phyloP scores from a whole-genome alignment of 2,888 invertebrate genomes.

The Anthrax anthrax region DNA sequence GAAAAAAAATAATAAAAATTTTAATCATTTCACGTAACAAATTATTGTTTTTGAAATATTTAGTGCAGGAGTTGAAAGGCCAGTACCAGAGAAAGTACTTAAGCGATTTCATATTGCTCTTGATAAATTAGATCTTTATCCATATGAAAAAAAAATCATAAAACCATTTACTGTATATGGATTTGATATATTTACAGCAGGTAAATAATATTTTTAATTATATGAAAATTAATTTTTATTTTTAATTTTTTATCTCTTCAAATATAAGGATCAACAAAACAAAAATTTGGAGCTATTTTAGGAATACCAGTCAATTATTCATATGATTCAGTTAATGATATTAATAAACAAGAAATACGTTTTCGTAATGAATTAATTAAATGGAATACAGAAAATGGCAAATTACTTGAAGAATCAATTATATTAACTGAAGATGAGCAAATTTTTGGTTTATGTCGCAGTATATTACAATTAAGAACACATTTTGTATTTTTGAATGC shows the following conservation, averaged over 20 bases:
- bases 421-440: slow-evolving; percentile 64
- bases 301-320: slow-evolving; percentile 62
- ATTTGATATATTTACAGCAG: slow-evolving; percentile 57
- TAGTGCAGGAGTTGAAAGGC: slow-evolving; percentile 46
- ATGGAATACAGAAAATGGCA: slow-evolving; percentile 49
- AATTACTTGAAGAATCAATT: slow-evolving; percentile 48
- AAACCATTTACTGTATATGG: slow-evolving; percentile 58
- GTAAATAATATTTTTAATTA: slow-evolving; percentile 28
- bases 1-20: no score
- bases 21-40: slow-evolving; percentile 2
- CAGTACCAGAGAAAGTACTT: slow-evolving; percentile 38
- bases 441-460: slow-evolving; percentile 64
- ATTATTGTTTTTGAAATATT: slow-evolving; percentile 14
- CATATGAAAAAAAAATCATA: slow-evolving; percentile 37
- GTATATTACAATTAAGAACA: slow-evolving; percentile 49
- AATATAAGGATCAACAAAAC: slow-evolving; percentile 37
- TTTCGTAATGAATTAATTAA: slow-evolving; percentile 47
- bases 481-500: slow-evolving; percentile 44
- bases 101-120: slow-evolving; percentile 43
- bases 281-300: slow-evolving; percentile 47
- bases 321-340: slow-evolving; percentile 40
- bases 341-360: slow-evolving; percentile 44
- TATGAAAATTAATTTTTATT: not conserved
- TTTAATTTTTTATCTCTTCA: not conserved
- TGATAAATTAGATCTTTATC: slow-evolving; percentile 42